Evolutionary conservation across 2,888 invertebrate genomes (phyloP).

Genomic region (Synanthedon myopaeformis): DNA sequence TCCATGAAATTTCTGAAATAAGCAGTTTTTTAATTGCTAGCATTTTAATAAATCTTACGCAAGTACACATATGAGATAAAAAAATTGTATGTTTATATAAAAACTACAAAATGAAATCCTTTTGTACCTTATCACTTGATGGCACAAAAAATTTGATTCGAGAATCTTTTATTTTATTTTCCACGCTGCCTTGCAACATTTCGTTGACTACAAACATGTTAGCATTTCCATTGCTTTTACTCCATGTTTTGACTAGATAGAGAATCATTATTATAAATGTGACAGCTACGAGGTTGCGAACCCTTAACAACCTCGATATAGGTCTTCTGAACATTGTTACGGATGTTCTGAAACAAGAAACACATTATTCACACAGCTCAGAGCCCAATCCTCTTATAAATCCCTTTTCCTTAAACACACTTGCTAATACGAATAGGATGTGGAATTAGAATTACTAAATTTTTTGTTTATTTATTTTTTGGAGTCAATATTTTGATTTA

Average conservation of each 20-base stretch:
- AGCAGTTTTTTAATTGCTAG: no score
- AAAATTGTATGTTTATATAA: no score
- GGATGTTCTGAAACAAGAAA: not conserved
- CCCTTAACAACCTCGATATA: conserved; percentile 29
- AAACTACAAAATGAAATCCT: not conserved
- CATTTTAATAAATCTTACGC: no score
- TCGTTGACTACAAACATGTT: conserved; percentile 9
- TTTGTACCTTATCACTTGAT: conserved; percentile 30
- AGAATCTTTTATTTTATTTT: conserved; percentile 2
- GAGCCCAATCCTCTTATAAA: no score
- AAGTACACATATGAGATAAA: no score
- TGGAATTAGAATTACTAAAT: no score
- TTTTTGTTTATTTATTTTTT: no score
- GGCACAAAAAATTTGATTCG: conserved; percentile 31
- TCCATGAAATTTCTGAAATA: no score
- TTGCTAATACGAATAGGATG: no score
- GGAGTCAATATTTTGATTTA: no score
- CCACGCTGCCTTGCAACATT: conserved; percentile 7
- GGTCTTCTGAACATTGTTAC: conserved; percentile 27
- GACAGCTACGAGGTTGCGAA: conserved; percentile 36
- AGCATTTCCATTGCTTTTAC: conserved; percentile 11
- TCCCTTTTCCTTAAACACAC: no score
- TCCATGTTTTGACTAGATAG: conserved; percentile 28
- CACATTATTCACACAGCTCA: no score
- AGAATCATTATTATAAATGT: conserved; percentile 33